These are phyloP conservation scores for Chrysopa pallens DNA, from an alignment of 1,140 invertebrate genomes.

Conservation along the genomic window DNA sequence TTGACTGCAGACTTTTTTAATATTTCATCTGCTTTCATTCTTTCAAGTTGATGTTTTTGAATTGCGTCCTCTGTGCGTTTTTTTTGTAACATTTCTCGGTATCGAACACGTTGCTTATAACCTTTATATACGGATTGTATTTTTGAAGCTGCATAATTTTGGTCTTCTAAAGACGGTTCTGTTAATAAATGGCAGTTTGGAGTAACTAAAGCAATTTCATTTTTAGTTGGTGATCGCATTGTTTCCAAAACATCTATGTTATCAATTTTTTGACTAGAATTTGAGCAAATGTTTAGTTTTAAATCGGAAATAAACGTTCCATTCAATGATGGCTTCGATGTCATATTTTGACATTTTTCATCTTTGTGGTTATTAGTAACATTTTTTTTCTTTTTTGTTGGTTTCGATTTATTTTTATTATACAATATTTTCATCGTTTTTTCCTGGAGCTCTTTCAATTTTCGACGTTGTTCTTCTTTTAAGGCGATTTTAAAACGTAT, in stretches of 20 bases:
- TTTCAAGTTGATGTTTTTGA: too few species aligned
- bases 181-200: not conserved
- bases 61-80: not conserved
- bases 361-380: not conserved
- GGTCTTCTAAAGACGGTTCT: not conserved
- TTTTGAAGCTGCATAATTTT: not conserved
- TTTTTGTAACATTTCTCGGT: not conserved
- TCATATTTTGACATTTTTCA: not conserved
- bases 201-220: not conserved
- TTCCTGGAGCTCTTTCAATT: constrained; percentile 16
- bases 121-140: not conserved
- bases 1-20: not conserved
- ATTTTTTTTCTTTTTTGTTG: not conserved
- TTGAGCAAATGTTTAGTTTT: not conserved
- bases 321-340: not conserved
- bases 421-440: constrained; percentile 15
- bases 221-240: not conserved
- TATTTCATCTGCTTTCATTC: not conserved
- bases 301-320: not conserved
- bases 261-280: not conserved
- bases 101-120: not conserved
- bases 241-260: not conserved
- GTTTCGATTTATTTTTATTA: constrained; percentile 2
- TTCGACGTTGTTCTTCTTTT: constrained; percentile 14
- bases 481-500: constrained; percentile 7